A percentile compares a stretch with the other conserved stretches of the same genome.
Evolutionary conservation across 1,140 invertebrate species (phyloP).

Genomic region (Drosophila paulistorum): DNA sequence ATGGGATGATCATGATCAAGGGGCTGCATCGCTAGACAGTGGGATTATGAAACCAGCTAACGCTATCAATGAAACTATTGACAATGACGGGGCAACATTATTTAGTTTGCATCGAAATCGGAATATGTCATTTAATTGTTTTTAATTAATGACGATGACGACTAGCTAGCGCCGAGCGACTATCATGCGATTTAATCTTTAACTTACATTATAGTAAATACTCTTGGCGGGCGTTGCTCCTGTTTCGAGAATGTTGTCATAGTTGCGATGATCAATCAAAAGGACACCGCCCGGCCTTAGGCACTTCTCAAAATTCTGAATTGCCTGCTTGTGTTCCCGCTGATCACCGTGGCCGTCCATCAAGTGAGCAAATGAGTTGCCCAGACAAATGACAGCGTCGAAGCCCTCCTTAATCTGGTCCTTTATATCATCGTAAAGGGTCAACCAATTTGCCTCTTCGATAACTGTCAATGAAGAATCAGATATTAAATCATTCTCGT

Average conservation of each 20-base stretch:
- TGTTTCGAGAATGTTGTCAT: constrained; percentile 90
- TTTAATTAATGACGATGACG: constrained; percentile 47
- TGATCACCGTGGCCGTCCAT: constrained; percentile 91
- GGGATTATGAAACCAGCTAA: constrained; percentile 3
- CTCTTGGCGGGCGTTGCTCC: constrained; percentile 90
- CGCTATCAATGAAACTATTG: constrained; percentile 38
- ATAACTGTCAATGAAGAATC: constrained; percentile 85
- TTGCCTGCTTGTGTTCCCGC: constrained; percentile 89
- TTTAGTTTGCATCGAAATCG: constrained; percentile 28
- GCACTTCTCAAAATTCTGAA: constrained; percentile 91
- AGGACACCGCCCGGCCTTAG: constrained; percentile 93
- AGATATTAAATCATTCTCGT: not conserved
- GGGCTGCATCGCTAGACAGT: constrained; percentile 6
- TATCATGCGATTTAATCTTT: not conserved
- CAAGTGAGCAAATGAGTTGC: constrained; percentile 95
- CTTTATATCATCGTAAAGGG: constrained; percentile 88
- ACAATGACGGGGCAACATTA: constrained; percentile 45
- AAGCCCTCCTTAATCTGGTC: constrained; percentile 86
- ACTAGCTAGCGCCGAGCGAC: not conserved
- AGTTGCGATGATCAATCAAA: constrained; percentile 94
- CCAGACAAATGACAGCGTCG: constrained; percentile 93
- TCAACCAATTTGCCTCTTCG: constrained; percentile 92
- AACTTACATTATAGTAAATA: constrained; percentile 94
- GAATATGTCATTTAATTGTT: constrained; percentile 53
- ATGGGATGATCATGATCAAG: constrained; percentile 24